phyloP scores from a whole-genome alignment of 2,113 vertebrate species.

The Microcebus jonahi region DNA sequence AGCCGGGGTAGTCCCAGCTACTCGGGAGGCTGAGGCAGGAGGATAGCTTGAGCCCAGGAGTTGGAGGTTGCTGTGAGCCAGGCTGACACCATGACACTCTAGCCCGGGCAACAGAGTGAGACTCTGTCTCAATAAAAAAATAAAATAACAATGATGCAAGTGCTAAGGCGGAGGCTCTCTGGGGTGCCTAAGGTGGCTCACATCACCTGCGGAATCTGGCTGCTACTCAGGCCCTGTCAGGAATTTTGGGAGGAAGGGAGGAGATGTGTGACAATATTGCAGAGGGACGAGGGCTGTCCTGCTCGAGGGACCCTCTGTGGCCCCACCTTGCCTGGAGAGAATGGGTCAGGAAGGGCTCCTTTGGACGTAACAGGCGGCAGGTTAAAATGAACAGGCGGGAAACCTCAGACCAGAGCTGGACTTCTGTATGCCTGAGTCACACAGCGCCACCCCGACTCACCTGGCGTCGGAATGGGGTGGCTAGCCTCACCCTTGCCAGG shows the following conservation, averaged over 20 bases:
- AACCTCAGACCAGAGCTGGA: background rate
- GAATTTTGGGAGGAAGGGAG: too few species aligned
- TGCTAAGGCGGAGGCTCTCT: background rate
- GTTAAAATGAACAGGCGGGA: background rate
- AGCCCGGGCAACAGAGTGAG: too few species aligned
- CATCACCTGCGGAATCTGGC: background rate
- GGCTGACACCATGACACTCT: too few species aligned
- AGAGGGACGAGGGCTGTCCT: background rate
- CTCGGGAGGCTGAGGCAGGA: too few species aligned
- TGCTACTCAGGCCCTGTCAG: background rate
- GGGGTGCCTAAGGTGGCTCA: background rate
- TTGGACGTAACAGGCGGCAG: background rate
- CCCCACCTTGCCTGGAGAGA: background rate
- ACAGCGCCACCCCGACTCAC: background rate
- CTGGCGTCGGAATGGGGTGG: background rate
- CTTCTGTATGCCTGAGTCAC: background rate
- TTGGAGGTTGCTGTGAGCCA: too few species aligned
- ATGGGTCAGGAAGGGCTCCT: background rate
- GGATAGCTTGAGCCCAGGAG: too few species aligned
- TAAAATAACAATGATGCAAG: background rate
- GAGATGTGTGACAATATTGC: rapidly evolving
- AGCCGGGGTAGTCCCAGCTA: too few species aligned
- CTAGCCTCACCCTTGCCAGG: background rate
- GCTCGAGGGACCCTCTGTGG: rapidly evolving
- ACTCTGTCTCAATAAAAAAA: too few species aligned